A percentile compares a stretch with the other conserved stretches of the same genome.
Evolutionary conservation across 2,113 vertebrate species (phyloP).

Genomic region (Pavo muticus): DNA sequence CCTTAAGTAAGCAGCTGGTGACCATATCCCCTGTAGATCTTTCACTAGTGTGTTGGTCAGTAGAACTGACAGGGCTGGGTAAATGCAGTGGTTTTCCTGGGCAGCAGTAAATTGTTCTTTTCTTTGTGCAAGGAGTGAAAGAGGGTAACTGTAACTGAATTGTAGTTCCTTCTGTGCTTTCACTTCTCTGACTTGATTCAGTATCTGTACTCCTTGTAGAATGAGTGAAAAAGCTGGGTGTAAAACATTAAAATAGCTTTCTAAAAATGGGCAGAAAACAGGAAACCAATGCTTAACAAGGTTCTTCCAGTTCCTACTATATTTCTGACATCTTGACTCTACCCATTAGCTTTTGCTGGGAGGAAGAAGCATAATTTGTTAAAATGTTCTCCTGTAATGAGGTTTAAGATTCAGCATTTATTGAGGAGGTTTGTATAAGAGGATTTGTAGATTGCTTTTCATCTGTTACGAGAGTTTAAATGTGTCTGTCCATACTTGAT

Average conservation of each 20-base stretch:
- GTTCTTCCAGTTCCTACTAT: not conserved
- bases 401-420: not conserved
- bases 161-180: not conserved
- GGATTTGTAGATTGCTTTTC: not conserved
- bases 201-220: not conserved
- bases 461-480: not conserved
- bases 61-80: not conserved
- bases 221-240: not conserved
- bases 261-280: not conserved
- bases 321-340: not conserved
- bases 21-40: not conserved
- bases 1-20: not conserved
- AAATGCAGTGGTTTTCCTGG: not conserved
- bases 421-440: not conserved
- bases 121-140: not conserved
- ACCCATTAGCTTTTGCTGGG: not conserved
- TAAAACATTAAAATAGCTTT: not conserved
- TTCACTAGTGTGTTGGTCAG: not conserved
- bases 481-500: not conserved
- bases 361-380: not conserved
- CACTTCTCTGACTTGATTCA: not conserved
- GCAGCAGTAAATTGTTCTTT: not conserved
- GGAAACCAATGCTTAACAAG: not conserved
- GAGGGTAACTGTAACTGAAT: not conserved
- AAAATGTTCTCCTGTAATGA: not conserved